Percentiles rank a stretch among this genome's conserved stretches.
phyloP scores from a whole-genome alignment of 2,113 vertebrate genomes.

The Vulpes ferrilata region DNA sequence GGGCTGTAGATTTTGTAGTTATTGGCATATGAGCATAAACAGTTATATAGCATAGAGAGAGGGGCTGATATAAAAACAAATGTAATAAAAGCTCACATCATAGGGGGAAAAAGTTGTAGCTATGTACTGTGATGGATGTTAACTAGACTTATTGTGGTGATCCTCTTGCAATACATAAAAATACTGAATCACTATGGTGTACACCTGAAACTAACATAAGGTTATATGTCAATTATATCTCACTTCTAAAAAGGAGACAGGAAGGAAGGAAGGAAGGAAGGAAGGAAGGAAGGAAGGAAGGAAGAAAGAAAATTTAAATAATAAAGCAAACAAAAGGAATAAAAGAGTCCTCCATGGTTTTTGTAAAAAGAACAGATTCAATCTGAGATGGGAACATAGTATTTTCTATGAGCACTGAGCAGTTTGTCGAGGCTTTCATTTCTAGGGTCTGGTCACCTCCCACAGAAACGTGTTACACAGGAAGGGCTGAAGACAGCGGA shows the following conservation, averaged over 20 bases:
- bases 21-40: background rate
- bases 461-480: background rate
- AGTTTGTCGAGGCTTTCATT: background rate
- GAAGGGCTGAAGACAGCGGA: slow-evolving; percentile 36
- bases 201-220: background rate
- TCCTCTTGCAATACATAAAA: background rate
- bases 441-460: background rate
- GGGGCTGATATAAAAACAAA: background rate
- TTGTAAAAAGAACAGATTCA: background rate
- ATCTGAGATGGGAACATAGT: background rate
- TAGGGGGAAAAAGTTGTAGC: background rate
- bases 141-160: background rate
- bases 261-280: background rate
- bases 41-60: background rate
- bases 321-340: background rate
- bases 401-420: background rate
- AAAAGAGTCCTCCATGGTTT: background rate
- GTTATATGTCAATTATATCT: background rate
- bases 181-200: background rate
- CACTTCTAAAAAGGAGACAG: background rate
- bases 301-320: background rate
- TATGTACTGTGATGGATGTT: background rate
- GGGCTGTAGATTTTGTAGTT: background rate
- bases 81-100: background rate
- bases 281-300: no score